Evolutionary conservation across 2,113 vertebrate genomes (phyloP).

Genomic region (Empidonax alnorum): DNA sequence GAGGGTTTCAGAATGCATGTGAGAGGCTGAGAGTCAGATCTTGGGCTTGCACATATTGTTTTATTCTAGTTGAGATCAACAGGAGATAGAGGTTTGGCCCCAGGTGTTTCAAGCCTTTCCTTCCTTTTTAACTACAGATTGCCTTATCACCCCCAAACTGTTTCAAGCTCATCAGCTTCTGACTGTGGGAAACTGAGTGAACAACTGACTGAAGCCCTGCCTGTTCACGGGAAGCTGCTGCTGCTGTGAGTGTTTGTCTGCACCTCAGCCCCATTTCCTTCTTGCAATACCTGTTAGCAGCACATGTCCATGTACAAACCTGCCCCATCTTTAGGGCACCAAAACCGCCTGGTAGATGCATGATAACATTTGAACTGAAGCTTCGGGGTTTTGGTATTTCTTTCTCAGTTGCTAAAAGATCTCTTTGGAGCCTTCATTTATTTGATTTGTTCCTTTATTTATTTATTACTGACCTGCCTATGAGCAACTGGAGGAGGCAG

Average conservation of each 20-base stretch:
- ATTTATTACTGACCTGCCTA: not conserved
- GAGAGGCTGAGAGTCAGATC: not conserved
- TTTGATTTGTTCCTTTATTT: not conserved
- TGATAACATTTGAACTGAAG: not conserved
- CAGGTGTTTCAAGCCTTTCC: constrained; percentile 58
- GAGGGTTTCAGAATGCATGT: not conserved
- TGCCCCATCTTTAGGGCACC: not conserved
- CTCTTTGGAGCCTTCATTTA: not conserved
- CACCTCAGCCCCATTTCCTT: not conserved
- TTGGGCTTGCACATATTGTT: not conserved
- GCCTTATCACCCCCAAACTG: constrained; percentile 11
- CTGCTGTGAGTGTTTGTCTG: not conserved
- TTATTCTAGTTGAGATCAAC: constrained; percentile 43
- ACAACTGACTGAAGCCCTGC: not conserved
- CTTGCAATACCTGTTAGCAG: not conserved
- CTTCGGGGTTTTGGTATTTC: not conserved
- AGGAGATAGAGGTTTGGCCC: constrained; percentile 20
- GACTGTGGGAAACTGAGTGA: constrained; percentile 41
- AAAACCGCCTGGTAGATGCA: not conserved
- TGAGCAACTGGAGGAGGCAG: not conserved
- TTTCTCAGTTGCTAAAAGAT: not conserved
- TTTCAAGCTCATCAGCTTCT: constrained; percentile 30
- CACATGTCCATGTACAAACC: not conserved
- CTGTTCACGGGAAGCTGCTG: not conserved
- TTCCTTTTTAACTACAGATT: constrained; percentile 46